Evolutionary conservation across 2,113 vertebrate species (phyloP).

Genomic region (Zapus hudsonius): DNA sequence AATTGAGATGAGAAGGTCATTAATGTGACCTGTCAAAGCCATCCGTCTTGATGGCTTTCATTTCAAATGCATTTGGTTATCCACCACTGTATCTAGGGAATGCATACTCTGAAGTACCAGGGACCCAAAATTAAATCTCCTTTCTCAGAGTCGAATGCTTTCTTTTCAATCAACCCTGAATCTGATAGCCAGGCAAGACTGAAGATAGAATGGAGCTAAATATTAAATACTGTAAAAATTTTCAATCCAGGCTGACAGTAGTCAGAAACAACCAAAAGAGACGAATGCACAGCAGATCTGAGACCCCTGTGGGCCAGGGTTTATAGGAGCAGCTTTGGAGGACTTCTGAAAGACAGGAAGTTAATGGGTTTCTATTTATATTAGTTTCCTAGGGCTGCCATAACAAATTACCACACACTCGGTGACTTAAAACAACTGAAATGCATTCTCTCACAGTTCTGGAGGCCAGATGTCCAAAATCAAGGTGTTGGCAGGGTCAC

Average conservation of each 20-base stretch:
- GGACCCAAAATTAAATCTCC: conserved; percentile 47
- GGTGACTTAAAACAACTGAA: conserved; percentile 65
- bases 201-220: conserved; percentile 48
- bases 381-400: conserved; percentile 69
- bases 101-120: neutral
- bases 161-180: neutral
- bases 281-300: neutral
- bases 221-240: conserved; percentile 22
- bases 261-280: conserved; percentile 19
- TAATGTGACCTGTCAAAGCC: conserved; percentile 48
- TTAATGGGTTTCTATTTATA: conserved; percentile 71
- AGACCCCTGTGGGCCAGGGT: neutral
- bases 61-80: conserved; percentile 54
- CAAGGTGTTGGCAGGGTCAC: conserved; percentile 71
- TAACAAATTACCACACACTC: conserved; percentile 72
- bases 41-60: conserved; percentile 54
- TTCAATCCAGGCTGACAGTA: neutral
- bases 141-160: conserved; percentile 38
- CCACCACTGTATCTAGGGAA: neutral
- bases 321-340: neutral
- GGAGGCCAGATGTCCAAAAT: conserved; percentile 68
- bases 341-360: conserved; percentile 67
- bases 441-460: conserved; percentile 54
- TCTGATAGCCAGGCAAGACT: neutral
- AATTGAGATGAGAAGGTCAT: neutral